Conservation (phyloP, 2,113 vertebrate species). For the Australoheros scitulus region DNA sequence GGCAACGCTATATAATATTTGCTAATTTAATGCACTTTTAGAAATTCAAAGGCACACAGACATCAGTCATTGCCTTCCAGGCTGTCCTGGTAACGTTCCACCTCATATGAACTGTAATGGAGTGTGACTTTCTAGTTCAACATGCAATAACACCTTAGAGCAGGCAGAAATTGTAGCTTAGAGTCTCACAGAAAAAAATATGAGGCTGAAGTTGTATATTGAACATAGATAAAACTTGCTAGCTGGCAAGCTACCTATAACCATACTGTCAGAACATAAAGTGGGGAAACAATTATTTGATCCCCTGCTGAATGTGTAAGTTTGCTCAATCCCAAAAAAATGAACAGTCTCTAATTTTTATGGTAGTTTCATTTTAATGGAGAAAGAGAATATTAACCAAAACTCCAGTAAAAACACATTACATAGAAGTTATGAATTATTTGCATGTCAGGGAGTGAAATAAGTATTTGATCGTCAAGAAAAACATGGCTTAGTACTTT, state of each 20-base stretch:
- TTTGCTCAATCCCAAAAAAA: too few relatives aligned
- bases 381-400: too few relatives aligned
- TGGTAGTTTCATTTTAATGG: too few relatives aligned
- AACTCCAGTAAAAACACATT: too few relatives aligned
- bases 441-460: too few relatives aligned
- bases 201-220: conserved; percentile 36
- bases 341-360: too few relatives aligned
- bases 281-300: too few relatives aligned
- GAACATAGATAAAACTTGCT: conserved; percentile 37
- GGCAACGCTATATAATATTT: conserved; percentile 43
- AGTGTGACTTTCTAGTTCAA: conserved; percentile 62
- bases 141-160: conserved; percentile 56
- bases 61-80: conserved; percentile 62
- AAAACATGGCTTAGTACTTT: too few relatives aligned
- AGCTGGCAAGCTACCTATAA: conserved; percentile 30
- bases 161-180: conserved; percentile 28
- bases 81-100: conserved; percentile 65
- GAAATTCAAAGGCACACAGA: conserved; percentile 47
- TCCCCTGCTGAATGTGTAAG: too few relatives aligned
- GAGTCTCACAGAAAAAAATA: conserved; percentile 33
- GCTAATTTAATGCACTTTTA: conserved; percentile 60
- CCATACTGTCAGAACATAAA: conserved; percentile 24
- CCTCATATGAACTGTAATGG: conserved; percentile 69
- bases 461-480: too few relatives aligned
- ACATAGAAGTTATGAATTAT: too few relatives aligned